Evolutionary conservation across 2,888 invertebrate species (phyloP).

Genomic region (Heteromyza rotundicornis): DNA sequence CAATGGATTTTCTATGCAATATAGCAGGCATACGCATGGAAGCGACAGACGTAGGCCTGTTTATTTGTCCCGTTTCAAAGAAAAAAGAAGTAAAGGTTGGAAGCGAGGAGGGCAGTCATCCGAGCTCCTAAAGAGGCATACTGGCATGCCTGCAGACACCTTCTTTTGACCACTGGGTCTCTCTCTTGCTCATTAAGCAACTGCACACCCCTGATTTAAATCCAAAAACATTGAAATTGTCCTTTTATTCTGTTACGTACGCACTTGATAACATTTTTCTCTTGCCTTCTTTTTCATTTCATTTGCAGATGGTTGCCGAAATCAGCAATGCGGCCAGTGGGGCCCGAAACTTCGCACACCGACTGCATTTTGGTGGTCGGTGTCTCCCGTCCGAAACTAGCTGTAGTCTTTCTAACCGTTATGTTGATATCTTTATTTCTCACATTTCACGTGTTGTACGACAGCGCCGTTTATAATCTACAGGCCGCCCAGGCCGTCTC

Average conservation of each 20-base stretch:
- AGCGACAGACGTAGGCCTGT: no score
- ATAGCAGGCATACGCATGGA: no score
- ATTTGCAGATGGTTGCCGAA: conserved; percentile 79
- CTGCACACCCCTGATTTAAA: no score
- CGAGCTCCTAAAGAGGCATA: no score
- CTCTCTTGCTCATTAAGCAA: not conserved
- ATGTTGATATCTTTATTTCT: conserved; percentile 82
- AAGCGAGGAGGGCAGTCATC: no score
- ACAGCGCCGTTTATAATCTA: conserved; percentile 82
- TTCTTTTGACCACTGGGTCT: no score
- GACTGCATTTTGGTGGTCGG: conserved; percentile 86
- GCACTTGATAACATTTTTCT: conserved; percentile 1
- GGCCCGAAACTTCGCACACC: conserved; percentile 75
- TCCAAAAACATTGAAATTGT: not conserved
- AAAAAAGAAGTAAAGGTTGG: no score
- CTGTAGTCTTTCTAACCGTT: conserved; percentile 77
- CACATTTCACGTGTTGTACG: conserved; percentile 84
- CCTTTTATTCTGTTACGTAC: not conserved
- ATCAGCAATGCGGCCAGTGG: conserved; percentile 80
- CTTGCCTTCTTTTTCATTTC: conserved; percentile 5
- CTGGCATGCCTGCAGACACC: no score
- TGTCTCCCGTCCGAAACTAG: conserved; percentile 83
- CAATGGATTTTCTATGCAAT: no score
- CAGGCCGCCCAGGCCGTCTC: conserved; percentile 72
- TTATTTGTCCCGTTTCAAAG: no score